Evolutionary conservation across 1,140 invertebrate species (phyloP), one percentile per base, ranked within the genome.

Genomic region (Littorina saxatilis): DNA sequence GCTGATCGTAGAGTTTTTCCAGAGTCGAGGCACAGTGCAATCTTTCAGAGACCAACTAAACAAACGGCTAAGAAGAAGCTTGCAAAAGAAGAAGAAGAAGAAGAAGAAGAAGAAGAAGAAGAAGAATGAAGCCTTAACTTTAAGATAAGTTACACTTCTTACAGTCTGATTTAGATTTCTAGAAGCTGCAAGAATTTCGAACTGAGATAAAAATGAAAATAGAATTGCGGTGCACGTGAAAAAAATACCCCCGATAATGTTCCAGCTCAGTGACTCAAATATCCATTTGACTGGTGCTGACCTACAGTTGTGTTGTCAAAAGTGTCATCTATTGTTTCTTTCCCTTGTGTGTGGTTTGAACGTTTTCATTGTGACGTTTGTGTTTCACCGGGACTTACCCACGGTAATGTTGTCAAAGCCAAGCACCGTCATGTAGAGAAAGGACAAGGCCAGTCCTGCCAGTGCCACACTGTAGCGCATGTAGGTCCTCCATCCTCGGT

Each of bases 351-450:
- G n/a, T n/a, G n/a, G n/a, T n/a, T n/a, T n/a, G n/a, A n/a, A n/a
- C n/a, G n/a, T n/a, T n/a, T n/a, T n/a, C n/a, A n/a, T n/a, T n/a
- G 55, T 58, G 20, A 58, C n/a, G 20, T n/a, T 11, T n/a, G 55
- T n/a, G 0, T n/a, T 7, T 1, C 7, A 20, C 1, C 7, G 55
- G 0, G 13, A 39, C 66, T 39, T 15, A 94, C 94, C 94, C 55
- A 90, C 91, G 52, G 94, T 94, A 47, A 94, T 92, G 80, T 90
- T 92, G 85, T 94, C 94, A 88, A 94, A 94, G 4, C 93, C 93
- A 5, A 94, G 87, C 0, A 94, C 94, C 40, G 94, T 94, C 93
- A 94, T 93, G 83, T 94, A 94, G 17, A 94, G 87, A 20, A 90
- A 87, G 23, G 94, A 91, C 20, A 94, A 86, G 1, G 89, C 93